Evolutionary conservation across 2,888 invertebrate genomes (phyloP).

Genomic region (Sesia bembeciformis): DNA sequence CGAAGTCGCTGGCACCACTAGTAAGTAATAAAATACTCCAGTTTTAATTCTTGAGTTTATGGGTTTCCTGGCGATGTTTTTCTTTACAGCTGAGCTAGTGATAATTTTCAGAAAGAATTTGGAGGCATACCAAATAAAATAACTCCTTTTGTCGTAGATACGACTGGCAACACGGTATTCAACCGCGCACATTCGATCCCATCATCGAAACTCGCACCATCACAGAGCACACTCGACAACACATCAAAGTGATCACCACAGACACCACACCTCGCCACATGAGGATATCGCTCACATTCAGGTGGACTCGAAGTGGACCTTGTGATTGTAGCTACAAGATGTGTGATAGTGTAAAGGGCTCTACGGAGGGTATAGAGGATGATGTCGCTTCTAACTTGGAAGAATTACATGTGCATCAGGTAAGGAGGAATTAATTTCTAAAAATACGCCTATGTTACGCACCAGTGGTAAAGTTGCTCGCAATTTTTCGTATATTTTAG

Average conservation of each 20-base stretch:
- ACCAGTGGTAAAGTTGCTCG: no score
- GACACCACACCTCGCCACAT: conserved; percentile 31
- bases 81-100: no score
- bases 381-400: conserved; percentile 79
- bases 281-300: conserved; percentile 91
- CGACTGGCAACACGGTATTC: conserved; percentile 92
- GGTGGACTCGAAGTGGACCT: conserved; percentile 70
- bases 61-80: no score
- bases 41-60: no score
- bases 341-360: conserved; percentile 76
- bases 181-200: conserved; percentile 86
- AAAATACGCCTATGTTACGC: no score
- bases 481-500: no score
- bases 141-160: conserved; percentile 60
- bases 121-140: no score
- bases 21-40: no score
- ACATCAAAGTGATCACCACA: conserved; percentile 31
- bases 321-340: conserved; percentile 79
- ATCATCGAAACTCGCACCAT: conserved; percentile 57
- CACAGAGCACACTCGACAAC: conserved; percentile 7
- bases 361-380: conserved; percentile 38
- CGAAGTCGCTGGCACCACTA: no score
- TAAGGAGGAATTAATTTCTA: conserved; percentile 9
- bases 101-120: no score
- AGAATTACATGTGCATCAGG: conserved; percentile 84